A percentile compares a stretch with the other conserved stretches of the same genome.
phyloP scores from a whole-genome alignment of 64 coral and sea anemone species.

The Trachythela sp. region DNA sequence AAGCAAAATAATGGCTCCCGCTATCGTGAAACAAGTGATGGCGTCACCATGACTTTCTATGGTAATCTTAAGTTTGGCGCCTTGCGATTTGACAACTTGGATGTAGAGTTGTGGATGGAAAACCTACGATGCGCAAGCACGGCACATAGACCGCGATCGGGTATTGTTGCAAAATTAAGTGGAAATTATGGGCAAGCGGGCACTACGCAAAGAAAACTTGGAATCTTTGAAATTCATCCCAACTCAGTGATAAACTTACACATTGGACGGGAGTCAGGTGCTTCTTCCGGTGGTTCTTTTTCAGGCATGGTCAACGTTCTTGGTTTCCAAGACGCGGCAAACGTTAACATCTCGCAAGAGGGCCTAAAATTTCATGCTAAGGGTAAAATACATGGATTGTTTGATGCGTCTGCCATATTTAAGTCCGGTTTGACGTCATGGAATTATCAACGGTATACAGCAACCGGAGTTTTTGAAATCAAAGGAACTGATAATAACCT shows the following conservation, averaged over 20 bases:
- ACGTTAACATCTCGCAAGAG: background rate
- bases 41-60: no score
- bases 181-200: background rate
- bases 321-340: background rate
- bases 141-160: background rate
- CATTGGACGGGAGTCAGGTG: background rate
- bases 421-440: background rate
- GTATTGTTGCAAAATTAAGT: background rate
- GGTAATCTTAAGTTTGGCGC: no score
- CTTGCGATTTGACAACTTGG: no score
- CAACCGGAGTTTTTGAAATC: background rate
- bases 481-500: background rate
- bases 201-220: background rate
- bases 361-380: background rate
- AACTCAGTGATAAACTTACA: background rate
- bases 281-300: background rate
- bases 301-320: background rate
- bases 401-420: background rate
- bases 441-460: background rate
- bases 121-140: no score
- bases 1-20: no score
- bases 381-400: background rate
- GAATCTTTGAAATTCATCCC: background rate
- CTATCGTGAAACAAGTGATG: no score
- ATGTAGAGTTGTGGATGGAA: no score